These are phyloP conservation scores for Argyrosomus japonicus DNA, from an alignment of 2,113 vertebrate genomes.

Conservation along the genomic window DNA sequence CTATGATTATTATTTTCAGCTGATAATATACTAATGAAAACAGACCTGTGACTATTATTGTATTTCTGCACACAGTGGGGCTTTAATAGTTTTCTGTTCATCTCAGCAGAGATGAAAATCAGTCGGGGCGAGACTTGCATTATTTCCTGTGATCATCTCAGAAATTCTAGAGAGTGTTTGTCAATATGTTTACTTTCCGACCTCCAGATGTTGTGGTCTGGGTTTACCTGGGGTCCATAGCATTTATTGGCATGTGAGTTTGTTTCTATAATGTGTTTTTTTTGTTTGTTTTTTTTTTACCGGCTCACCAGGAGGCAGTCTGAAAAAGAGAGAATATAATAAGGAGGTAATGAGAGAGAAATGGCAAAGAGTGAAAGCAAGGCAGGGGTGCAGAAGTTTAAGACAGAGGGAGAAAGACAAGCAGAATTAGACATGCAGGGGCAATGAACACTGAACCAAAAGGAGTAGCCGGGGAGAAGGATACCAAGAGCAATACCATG, in stretches of 20 bases:
- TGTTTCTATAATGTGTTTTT: neutral
- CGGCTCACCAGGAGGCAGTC: slow-evolving; percentile 31
- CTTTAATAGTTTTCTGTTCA: neutral
- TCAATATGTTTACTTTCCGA: neutral
- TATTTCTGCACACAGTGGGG: neutral
- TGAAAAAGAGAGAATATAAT: slow-evolving; percentile 41
- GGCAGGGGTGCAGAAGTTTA: slow-evolving; percentile 14
- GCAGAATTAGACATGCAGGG: slow-evolving; percentile 38
- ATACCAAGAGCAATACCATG: slow-evolving; percentile 64
- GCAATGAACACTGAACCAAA: slow-evolving; percentile 35
- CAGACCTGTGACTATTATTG: too few relatives aligned
- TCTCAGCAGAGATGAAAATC: neutral
- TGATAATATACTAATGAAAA: too few relatives aligned
- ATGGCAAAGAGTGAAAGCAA: slow-evolving; percentile 15
- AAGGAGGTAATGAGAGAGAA: slow-evolving; percentile 54
- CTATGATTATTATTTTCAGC: too few relatives aligned
- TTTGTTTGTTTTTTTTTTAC: slow-evolving; percentile 13
- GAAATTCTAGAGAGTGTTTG: neutral
- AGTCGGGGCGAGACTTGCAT: neutral
- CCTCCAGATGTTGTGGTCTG: neutral
- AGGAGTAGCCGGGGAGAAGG: slow-evolving; percentile 37
- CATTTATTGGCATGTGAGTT: slow-evolving; percentile 26
- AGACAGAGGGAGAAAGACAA: slow-evolving; percentile 26
- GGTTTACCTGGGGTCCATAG: neutral
- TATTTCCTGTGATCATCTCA: slow-evolving; percentile 1